Base-by-base conservation (phyloP, 2,888 invertebrate species). In the Chymomyza procnemis region DNA sequence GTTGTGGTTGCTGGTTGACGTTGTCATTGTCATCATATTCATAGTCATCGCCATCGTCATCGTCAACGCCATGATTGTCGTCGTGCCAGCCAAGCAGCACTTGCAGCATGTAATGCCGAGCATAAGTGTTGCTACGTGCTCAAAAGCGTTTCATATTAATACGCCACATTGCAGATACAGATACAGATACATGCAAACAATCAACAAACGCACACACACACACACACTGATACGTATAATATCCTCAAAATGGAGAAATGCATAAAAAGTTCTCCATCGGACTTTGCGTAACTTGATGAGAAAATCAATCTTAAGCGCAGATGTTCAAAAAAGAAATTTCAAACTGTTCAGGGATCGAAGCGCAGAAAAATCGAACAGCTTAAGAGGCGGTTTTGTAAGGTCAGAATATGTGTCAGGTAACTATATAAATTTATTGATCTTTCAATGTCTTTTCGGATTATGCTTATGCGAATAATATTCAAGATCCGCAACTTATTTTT, bases 101-200 rank as follows among this genome's bases (percentile, higher is more conserved):
- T 34, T 69, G 69, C 72, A 80, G 83, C 76, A 78, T 78, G 79
- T 85, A 86, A 85, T 84, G 82, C 85, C 80, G 80, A 84, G 76
- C 79, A 84, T 87, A 88, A 88, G 88, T 88, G 87, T 88, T 82
- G 78, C 85, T 87, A 88, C 87, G 87, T 88, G 87, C 87, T 88
- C 84, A 88, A 88, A 88, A 88, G 87, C 84, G 83, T 83, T 84
- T 84, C 87, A 87, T 83, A 85, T 84, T 85, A 81, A 81, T 81
- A 81, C 81, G 86, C 18, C 19, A 50, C 50, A 50, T 50, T 50
- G 19, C 19, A 50, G 16, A 50, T 50, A 50, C 9, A 19, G 50
- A 50, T n/a, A 50, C 19, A 19, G 50, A 50, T 50, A 50, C 19
- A 50, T 50, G 50, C 19, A 50, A 18, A 19, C 19, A 19, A 19